Evolutionary conservation across 2,113 vertebrate genomes (phyloP), one percentile per base, ranked within the genome.

Genomic region (Camelus dromedarius): DNA sequence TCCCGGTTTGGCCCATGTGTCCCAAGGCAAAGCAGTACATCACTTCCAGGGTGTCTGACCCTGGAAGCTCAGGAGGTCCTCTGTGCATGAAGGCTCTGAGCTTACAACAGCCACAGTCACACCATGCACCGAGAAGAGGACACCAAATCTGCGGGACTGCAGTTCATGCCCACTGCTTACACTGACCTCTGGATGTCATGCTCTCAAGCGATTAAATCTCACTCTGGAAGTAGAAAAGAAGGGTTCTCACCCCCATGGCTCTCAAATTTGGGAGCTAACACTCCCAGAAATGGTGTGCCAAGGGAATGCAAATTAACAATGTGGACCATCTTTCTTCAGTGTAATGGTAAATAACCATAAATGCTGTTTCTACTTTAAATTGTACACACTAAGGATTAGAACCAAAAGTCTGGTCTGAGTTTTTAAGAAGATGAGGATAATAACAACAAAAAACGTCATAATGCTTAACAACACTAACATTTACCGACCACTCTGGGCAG

Each of bases 41-140:
- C 6, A n/a, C 52, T 30, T 38, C n/a, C 19, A 15, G 19, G 6
- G 2, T 67, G 38, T 38, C 70, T 26, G 28, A 69, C 58, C 38
- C 73, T 6, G n/a, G 28, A 72, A 32, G 77, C 8, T 22, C 0
- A 1, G 54, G n/a, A 22, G 32, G 16, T 83, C 48, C 20, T 46
- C 67, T 30, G 1, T 0, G 1, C 2, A 1, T 14, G 26, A 56
- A 2, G 0, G 2, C 19, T 30, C 79, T 46, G 10, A 26, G 15
- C n/a, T 60, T 52, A 42, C 10, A 30, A 32, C 12, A 73, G 85
- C 58, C 7, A 3, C 1, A 32, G 64, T 75, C 14, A 14, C 6
- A 18, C 5, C 24, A 11, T 2, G 8, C 12, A 28, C 38, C 50
- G 12, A 91, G 13, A 48, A 72, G 16, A 91, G 28, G 20, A 67